phyloP scores from a whole-genome alignment of 2,888 invertebrate species.

The Glaucopsyche alexis region DNA sequence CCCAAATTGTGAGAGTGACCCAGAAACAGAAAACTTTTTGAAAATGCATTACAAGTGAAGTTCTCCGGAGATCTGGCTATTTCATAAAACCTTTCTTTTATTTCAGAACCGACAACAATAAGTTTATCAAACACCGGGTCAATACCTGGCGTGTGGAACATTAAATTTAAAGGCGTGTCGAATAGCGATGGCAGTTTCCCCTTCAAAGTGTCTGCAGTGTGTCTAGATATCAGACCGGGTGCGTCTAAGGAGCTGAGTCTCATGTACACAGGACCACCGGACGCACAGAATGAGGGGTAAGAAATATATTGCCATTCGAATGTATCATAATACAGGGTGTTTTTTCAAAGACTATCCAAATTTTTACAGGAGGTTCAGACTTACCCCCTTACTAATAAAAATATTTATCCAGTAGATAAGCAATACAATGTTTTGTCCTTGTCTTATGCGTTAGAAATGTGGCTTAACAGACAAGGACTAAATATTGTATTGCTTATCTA shows the following conservation, averaged over 20 bases:
- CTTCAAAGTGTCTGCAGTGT: slow-evolving; percentile 54
- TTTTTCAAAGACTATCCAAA: no score
- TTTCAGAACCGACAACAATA: slow-evolving; percentile 57
- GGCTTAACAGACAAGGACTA: no score
- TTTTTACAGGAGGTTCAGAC: no score
- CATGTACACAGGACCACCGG: slow-evolving; percentile 54
- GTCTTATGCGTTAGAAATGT: no score
- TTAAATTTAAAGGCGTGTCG: slow-evolving; percentile 48
- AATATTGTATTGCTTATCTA: no score
- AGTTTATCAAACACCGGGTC: slow-evolving; percentile 57
- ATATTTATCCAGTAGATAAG: no score
- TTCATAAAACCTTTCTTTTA: background rate
- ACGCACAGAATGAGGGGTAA: slow-evolving; percentile 55
- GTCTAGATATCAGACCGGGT: slow-evolving; percentile 57
- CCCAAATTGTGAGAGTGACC: no score
- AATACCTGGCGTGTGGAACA: slow-evolving; percentile 57
- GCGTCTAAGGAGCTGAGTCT: slow-evolving; percentile 47
- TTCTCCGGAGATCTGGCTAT: no score
- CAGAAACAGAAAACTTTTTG: no score
- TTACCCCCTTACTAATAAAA: no score
- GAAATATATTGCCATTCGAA: slow-evolving; percentile 32
- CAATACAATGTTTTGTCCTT: no score
- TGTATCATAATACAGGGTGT: background rate
- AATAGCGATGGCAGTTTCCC: slow-evolving; percentile 45
- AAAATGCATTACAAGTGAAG: no score